Conservation (phyloP, 2,888 invertebrate species). For the Apamea anceps region DNA sequence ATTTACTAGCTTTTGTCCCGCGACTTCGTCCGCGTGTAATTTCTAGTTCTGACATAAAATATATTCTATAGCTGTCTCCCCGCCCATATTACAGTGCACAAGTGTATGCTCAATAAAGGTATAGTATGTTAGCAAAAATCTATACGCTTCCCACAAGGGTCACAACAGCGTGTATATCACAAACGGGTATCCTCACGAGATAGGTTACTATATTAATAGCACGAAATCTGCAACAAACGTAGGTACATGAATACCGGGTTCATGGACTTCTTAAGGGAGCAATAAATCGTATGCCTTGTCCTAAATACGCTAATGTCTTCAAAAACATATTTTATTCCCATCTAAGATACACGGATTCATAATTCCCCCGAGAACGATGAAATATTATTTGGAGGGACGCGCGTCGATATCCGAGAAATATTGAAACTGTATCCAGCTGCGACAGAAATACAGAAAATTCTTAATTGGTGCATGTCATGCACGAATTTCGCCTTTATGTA, state of each 20-base stretch:
- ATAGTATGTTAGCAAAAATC: neutral
- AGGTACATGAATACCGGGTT: neutral
- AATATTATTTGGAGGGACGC: slow-evolving; percentile 42
- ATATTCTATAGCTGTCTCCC: neutral
- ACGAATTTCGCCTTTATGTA: neutral
- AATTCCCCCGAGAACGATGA: slow-evolving; percentile 41
- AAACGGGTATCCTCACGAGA: neutral
- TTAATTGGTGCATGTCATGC: slow-evolving; percentile 40
- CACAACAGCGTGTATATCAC: neutral
- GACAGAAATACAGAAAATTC: slow-evolving; percentile 24
- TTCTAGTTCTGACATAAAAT: neutral
- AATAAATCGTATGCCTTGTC: slow-evolving; percentile 30
- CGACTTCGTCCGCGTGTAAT: no score
- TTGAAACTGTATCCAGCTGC: slow-evolving; percentile 52
- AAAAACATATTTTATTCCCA: slow-evolving; percentile 11
- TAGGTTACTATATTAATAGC: slow-evolving; percentile 2
- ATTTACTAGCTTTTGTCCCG: neutral
- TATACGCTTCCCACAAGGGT: neutral
- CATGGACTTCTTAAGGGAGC: slow-evolving; percentile 11
- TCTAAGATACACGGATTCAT: slow-evolving; percentile 40
- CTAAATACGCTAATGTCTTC: slow-evolving; percentile 23
- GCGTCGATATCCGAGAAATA: slow-evolving; percentile 37
- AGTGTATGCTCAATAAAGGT: neutral
- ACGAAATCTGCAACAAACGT: neutral
- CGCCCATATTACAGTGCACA: neutral